Conservation (phyloP, 2,113 vertebrate genomes). For the Nesogale talazaci region DNA sequence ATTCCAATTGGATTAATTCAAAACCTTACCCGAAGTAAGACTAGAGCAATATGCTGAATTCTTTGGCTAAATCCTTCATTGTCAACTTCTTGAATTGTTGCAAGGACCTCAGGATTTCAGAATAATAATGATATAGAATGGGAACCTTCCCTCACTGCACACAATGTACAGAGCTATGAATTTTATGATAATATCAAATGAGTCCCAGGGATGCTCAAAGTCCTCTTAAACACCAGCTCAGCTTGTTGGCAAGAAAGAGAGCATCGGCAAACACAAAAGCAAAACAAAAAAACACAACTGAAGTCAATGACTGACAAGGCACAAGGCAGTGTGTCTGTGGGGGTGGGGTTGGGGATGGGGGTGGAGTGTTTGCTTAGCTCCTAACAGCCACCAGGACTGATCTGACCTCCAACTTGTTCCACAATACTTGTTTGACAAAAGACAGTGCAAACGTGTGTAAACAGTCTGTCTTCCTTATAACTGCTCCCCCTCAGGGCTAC, state of each 20-base stretch:
- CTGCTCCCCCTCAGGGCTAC: slow-evolving; percentile 55
- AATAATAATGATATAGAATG: slow-evolving; percentile 75
- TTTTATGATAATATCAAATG: slow-evolving; percentile 64
- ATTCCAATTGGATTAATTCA: slow-evolving; percentile 71
- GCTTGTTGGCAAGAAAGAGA: slow-evolving; percentile 33
- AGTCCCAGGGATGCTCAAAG: slow-evolving; percentile 62
- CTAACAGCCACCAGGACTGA: not conserved
- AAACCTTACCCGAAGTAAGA: slow-evolving; percentile 69
- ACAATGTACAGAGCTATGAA: slow-evolving; percentile 72
- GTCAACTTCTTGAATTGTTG: slow-evolving; percentile 77
- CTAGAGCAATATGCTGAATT: slow-evolving; percentile 65
- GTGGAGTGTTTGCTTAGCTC: slow-evolving; percentile 27
- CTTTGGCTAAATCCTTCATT: slow-evolving; percentile 77
- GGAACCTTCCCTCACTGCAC: slow-evolving; percentile 64
- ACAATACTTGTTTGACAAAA: slow-evolving; percentile 61
- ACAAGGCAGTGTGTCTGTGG: too few relatives aligned
- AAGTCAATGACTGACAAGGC: not conserved
- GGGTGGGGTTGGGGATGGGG: not conserved
- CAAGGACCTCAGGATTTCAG: slow-evolving; percentile 72
- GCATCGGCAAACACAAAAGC: not conserved
- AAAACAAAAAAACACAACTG: not conserved
- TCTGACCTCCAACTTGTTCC: not conserved
- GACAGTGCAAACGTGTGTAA: slow-evolving; percentile 66
- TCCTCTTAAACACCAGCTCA: slow-evolving; percentile 53
- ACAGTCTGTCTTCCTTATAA: slow-evolving; percentile 60